Percentiles rank a stretch among this genome's conserved stretches.
Evolutionary conservation across 2,113 vertebrate species (phyloP).

Genomic region (Callipepla squamata): DNA sequence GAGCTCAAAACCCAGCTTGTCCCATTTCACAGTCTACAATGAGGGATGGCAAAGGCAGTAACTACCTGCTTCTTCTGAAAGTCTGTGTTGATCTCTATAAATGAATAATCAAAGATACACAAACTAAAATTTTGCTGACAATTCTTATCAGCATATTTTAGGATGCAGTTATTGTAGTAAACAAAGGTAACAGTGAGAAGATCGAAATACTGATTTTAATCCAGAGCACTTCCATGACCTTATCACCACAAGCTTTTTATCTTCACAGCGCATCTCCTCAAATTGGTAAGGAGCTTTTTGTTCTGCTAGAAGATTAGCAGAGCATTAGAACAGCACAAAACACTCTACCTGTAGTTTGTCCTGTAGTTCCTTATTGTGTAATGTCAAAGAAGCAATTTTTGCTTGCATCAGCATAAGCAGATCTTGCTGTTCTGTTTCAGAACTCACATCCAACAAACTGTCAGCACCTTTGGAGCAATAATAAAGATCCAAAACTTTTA

Average conservation of each 20-base stretch:
- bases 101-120: slow-evolving; percentile 10
- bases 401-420: slow-evolving; percentile 88
- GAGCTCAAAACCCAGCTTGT: slow-evolving; percentile 16
- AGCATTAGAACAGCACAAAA: slow-evolving; percentile 14
- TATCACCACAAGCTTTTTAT: background rate
- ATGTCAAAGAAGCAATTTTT: slow-evolving; percentile 88
- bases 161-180: background rate
- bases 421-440: slow-evolving; percentile 82
- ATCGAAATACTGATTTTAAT: slow-evolving; percentile 48
- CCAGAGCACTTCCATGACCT: background rate
- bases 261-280: background rate
- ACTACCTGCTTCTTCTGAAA: background rate
- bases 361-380: slow-evolving; percentile 92
- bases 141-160: background rate
- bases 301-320: background rate
- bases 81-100: background rate
- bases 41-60: background rate
- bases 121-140: slow-evolving; percentile 22
- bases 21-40: background rate
- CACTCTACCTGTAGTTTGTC: slow-evolving; percentile 87
- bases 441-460: slow-evolving; percentile 76
- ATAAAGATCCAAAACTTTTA: background rate
- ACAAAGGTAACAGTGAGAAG: slow-evolving; percentile 18
- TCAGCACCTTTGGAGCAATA: slow-evolving; percentile 76
- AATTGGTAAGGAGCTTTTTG: background rate